These are phyloP conservation scores for Plutomurus gul DNA, from an alignment of 1,140 invertebrate genomes.

Conservation along the genomic window DNA sequence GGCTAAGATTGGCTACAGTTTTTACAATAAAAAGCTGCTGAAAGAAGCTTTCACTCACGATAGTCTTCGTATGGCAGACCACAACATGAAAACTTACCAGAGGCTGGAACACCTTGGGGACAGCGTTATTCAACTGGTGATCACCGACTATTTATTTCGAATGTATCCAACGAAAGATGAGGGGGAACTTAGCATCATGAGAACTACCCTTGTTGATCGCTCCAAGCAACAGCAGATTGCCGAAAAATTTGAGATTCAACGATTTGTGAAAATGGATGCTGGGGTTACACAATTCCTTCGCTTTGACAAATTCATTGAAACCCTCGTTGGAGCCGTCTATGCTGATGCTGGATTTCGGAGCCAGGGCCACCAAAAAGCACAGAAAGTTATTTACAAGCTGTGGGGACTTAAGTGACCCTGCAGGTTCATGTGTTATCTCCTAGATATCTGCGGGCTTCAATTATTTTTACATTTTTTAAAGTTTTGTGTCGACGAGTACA, in stretches of 20 bases:
- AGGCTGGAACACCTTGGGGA: slow-evolving; percentile 32
- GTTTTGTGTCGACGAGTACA: too few species aligned
- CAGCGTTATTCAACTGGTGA: slow-evolving; percentile 16
- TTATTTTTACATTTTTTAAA: too few species aligned
- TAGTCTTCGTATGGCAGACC: not conserved
- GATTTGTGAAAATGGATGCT: not conserved
- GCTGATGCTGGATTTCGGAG: not conserved
- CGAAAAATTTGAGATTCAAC: not conserved
- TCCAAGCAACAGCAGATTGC: not conserved
- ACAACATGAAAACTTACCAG: not conserved
- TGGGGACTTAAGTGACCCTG: not conserved
- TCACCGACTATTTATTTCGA: slow-evolving; percentile 17
- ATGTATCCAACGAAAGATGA: not conserved
- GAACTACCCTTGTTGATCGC: not conserved
- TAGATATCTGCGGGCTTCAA: too few species aligned
- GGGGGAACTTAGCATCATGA: not conserved
- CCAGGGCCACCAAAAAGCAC: not conserved
- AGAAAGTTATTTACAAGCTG: not conserved
- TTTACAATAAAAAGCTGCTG: not conserved
- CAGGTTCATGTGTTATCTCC: not conserved
- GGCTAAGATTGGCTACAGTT: slow-evolving; percentile 6
- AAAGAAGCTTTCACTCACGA: slow-evolving; percentile 31
- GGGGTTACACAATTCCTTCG: not conserved
- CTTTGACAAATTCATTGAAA: not conserved
- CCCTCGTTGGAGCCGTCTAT: slow-evolving; percentile 9